Conservation (phyloP, 1,140 invertebrate species). For the Hermatobates lingyangjiaoensis region DNA sequence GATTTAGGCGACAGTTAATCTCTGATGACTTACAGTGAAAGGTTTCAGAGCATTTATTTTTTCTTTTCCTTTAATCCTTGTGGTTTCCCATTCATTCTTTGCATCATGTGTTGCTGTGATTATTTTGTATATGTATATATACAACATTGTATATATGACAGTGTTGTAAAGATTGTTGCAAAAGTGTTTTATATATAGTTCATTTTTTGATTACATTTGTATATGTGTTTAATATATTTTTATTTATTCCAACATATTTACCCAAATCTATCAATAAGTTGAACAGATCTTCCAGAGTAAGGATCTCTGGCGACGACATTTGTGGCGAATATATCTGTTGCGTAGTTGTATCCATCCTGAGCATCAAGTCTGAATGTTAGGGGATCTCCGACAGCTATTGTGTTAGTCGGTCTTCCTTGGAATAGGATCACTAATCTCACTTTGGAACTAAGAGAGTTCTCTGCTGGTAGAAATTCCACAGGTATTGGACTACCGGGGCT, state of each 20-base stretch:
- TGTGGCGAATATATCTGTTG: conserved; percentile 77
- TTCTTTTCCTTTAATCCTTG: no score
- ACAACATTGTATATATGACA: no score
- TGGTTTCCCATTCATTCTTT: no score
- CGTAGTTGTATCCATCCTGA: conserved; percentile 73
- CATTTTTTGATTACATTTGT: no score
- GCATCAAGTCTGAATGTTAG: conserved; percentile 75
- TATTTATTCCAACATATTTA: conserved; percentile 24
- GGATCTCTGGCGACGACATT: conserved; percentile 86
- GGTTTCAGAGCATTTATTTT: no score
- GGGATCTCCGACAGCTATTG: conserved; percentile 84
- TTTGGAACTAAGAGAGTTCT: conserved; percentile 73
- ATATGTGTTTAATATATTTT: conserved; percentile 1
- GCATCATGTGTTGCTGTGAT: no score
- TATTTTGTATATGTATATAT: no score
- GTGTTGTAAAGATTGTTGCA: not conserved
- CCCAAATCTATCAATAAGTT: conserved; percentile 76
- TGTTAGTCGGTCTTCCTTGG: conserved; percentile 74
- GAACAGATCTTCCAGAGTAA: conserved; percentile 72
- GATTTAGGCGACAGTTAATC: no score
- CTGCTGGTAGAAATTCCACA: conserved; percentile 75
- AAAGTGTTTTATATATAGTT: no score
- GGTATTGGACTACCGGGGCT: conserved; percentile 73
- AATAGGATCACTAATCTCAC: conserved; percentile 69
- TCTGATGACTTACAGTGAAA: no score